phyloP scores from a whole-genome alignment of 2,113 vertebrate genomes.

The Leiothrix lutea region DNA sequence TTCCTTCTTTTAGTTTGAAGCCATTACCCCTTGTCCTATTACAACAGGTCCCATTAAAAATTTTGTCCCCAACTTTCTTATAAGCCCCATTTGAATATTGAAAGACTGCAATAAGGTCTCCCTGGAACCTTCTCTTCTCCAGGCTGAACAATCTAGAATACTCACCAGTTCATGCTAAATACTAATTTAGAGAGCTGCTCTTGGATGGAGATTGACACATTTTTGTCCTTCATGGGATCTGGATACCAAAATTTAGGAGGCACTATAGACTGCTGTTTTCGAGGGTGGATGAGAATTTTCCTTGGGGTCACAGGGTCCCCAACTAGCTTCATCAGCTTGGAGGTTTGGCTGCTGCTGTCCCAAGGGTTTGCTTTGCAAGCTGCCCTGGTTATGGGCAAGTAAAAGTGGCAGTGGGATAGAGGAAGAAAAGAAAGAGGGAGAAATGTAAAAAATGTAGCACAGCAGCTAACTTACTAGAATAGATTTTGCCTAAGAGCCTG shows the following conservation, averaged over 20 bases:
- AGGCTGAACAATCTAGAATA: background rate
- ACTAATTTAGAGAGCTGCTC: background rate
- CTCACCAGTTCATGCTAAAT: background rate
- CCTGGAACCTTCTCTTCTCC: background rate
- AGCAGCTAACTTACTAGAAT: background rate
- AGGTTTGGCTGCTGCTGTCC: background rate
- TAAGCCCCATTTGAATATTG: rapidly evolving
- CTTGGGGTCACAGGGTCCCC: background rate
- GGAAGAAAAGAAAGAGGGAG: background rate
- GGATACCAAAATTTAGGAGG: background rate
- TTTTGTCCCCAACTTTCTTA: background rate
- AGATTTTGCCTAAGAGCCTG: background rate
- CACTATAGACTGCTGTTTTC: background rate
- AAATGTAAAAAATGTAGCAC: background rate
- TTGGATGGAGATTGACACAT: background rate
- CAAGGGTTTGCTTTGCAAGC: background rate
- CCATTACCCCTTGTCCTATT: background rate
- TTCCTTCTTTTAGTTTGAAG: background rate
- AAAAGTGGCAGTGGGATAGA: background rate
- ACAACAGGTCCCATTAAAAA: background rate
- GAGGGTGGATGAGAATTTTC: too few relatives aligned
- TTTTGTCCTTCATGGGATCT: background rate
- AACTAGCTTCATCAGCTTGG: background rate
- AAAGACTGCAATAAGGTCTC: background rate
- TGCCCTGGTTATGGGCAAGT: background rate